Evolutionary conservation across 2,113 vertebrate genomes (phyloP).

Genomic region (Burhinus oedicnemus): DNA sequence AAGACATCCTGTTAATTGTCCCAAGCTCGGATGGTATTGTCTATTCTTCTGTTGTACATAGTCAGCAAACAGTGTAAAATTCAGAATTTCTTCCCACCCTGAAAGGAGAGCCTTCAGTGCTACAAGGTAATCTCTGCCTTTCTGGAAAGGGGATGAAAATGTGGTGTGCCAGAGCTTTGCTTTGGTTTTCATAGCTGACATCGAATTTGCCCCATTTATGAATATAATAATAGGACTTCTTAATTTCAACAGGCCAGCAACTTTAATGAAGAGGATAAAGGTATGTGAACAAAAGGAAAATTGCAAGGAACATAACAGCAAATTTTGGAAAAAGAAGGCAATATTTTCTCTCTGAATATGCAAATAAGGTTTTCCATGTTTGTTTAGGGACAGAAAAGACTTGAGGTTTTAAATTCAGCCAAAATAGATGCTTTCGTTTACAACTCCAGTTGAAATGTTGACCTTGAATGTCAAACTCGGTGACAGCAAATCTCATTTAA

Average conservation of each 20-base stretch:
- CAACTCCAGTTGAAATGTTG: neutral
- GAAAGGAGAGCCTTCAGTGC: neutral
- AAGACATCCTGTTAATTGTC: conserved; percentile 43
- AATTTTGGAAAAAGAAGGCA: neutral
- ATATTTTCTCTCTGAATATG: neutral
- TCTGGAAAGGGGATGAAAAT: neutral
- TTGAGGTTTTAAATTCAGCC: neutral
- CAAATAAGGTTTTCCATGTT: neutral
- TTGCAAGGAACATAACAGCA: neutral
- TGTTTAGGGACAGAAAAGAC: neutral
- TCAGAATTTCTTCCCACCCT: conserved; percentile 11
- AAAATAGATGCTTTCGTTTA: neutral
- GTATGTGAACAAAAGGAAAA: neutral
- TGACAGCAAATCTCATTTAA: neutral
- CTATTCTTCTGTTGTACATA: neutral
- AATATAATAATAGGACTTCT: neutral
- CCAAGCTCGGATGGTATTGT: neutral
- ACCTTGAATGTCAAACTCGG: neutral
- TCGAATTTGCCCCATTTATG: neutral
- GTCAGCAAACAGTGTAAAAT: conserved; percentile 23
- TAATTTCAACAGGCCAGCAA: neutral
- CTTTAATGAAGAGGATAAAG: neutral
- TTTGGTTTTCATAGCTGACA: neutral
- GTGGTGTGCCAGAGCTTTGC: neutral
- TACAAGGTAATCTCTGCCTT: neutral